These are phyloP conservation scores for Morinoia aosen DNA, from an alignment of 2,888 invertebrate species.

Conservation along the genomic window DNA sequence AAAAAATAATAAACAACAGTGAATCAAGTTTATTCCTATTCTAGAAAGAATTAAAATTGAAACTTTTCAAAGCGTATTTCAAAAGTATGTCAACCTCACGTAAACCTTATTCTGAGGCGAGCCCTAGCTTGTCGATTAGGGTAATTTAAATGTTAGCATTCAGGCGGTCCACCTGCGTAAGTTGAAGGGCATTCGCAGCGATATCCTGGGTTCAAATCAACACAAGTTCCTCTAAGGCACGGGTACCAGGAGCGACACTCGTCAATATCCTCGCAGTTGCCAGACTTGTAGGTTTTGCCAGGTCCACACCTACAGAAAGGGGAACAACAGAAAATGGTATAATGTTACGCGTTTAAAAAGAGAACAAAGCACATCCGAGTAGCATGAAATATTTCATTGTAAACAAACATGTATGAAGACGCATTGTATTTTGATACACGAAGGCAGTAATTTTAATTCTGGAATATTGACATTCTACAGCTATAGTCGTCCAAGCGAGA, in stretches of 20 bases:
- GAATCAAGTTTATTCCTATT: too few relatives aligned
- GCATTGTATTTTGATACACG: too few relatives aligned
- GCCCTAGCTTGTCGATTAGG: neutral
- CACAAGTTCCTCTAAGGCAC: constrained; percentile 13
- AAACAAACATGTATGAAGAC: too few relatives aligned
- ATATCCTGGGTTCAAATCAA: constrained; percentile 16
- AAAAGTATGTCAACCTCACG: neutral
- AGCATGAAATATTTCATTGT: too few relatives aligned
- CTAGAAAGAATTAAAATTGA: too few relatives aligned
- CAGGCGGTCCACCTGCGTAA: neutral
- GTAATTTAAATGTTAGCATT: neutral
- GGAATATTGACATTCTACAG: too few relatives aligned
- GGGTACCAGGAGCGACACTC: constrained; percentile 33
- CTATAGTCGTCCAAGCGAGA: too few relatives aligned
- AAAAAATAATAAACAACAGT: too few relatives aligned
- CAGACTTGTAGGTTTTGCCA: constrained; percentile 20
- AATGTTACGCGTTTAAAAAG: too few relatives aligned
- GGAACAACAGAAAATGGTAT: neutral
- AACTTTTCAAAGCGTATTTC: too few relatives aligned
- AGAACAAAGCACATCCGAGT: too few relatives aligned
- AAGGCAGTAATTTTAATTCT: too few relatives aligned
- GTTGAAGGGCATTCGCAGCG: neutral
- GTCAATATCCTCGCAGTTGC: constrained; percentile 35
- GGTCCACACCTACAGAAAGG: neutral
- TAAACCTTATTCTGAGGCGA: neutral